These are phyloP conservation scores for Agriopis aurantiaria DNA, from an alignment of 2,888 invertebrate genomes.

Conservation along the genomic window DNA sequence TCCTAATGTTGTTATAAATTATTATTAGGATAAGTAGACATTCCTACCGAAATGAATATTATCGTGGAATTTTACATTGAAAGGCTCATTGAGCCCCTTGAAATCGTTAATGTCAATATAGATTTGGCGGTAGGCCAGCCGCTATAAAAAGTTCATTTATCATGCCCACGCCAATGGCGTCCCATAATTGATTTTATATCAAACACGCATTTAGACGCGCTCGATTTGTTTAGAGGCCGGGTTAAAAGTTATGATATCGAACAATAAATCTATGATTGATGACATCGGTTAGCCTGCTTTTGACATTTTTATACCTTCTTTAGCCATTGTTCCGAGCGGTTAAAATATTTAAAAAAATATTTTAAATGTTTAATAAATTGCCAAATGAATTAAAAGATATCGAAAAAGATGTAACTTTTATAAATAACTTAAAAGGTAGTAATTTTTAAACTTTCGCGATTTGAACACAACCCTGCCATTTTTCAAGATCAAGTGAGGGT, in stretches of 20 bases:
- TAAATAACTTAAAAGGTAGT: too few species aligned
- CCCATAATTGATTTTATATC: constrained; percentile 64
- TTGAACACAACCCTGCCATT: too few species aligned
- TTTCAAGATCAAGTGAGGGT: too few species aligned
- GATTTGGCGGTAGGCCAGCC: constrained; percentile 66
- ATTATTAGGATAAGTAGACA: too few species aligned
- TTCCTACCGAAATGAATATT: constrained; percentile 1
- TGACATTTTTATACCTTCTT: constrained; percentile 3
- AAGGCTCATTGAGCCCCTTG: constrained; percentile 49
- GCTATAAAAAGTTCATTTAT: constrained; percentile 71
- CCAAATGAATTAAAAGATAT: too few species aligned
- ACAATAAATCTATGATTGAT: constrained; percentile 41
- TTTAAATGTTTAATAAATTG: too few species aligned
- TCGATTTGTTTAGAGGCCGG: constrained; percentile 40
- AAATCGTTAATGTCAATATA: constrained; percentile 66
- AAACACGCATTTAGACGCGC: constrained; percentile 48
- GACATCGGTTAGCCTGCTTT: constrained; percentile 16
- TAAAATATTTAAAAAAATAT: too few species aligned
- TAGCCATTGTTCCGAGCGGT: not conserved
- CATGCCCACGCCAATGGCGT: constrained; percentile 53
- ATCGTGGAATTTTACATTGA: constrained; percentile 18
- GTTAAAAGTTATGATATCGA: constrained; percentile 37
- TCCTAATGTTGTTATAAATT: too few species aligned
- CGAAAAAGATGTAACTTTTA: too few species aligned
- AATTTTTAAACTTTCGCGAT: too few species aligned